Evolutionary conservation across 2,113 vertebrate species (phyloP), one percentile per base, ranked within the genome.

Genomic region (Glareola pratincola): DNA sequence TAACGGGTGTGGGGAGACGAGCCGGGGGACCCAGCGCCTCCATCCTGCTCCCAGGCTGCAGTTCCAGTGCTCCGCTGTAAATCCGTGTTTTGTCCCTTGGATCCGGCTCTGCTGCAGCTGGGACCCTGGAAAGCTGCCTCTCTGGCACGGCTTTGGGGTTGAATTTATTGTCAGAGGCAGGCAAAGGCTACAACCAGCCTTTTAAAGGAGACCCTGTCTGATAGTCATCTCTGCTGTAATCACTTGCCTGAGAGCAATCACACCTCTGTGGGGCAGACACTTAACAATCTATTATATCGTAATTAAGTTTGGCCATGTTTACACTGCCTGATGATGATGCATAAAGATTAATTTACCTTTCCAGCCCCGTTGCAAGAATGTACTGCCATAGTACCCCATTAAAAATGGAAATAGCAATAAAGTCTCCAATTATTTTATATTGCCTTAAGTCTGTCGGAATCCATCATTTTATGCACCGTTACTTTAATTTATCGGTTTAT

Each of bases 301-400:
- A 97, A 97, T 96, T 96, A 97, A 97, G 74, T 94, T 79, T 95
- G 96, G 93, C 92, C 94, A 47, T 97, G 92, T 97, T 98, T 97
- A 95, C 94, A 71, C 86, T 90, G 92, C 94, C 69, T 84, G 83
- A 96, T 96, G 96, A 96, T 79, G 90, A 93, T 91, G 85, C 90
- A 88, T 94, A 96, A 97, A 97, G 94, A 96, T 97, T 97, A 94
- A 97, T 97, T 96, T 96, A 93, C 80, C 85, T 97, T 94, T 82
- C 90, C 81, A 84, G 68, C 64, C 87, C 71, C 2, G 14, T 23
- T 85, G 62, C 56, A 48, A 85, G 92, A 71, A 85, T 1, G 12
- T 11, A 27, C 32, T 77, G 48, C 43, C 45, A 64, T 23, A 53
- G 90, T 16, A 66, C 50, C 57, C 91, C 90, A 86, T 96, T 95